These are phyloP conservation scores for Solenodon paradoxus DNA, from an alignment of 2,113 vertebrate genomes.

Conservation along the genomic window DNA sequence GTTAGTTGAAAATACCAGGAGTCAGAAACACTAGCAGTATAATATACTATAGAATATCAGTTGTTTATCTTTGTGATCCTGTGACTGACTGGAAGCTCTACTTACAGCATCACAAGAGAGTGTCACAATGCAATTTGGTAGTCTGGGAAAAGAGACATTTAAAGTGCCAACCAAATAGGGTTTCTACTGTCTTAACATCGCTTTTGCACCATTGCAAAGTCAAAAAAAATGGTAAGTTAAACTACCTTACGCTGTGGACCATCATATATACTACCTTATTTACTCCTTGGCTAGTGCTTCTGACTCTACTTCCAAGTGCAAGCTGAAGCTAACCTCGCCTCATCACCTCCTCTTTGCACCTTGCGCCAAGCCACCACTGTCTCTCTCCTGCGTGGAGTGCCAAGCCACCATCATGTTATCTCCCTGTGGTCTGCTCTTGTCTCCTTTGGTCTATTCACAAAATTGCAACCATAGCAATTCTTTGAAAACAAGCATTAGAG, in stretches of 20 bases:
- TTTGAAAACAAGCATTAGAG: not conserved
- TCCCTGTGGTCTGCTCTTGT: not conserved
- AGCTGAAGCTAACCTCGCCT: not conserved
- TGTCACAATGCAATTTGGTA: not conserved
- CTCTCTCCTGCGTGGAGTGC: not conserved
- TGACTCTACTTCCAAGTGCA: not conserved
- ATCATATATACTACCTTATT: not conserved
- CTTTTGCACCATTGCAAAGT: no score
- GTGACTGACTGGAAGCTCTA: not conserved
- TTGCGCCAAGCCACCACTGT: not conserved
- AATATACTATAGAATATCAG: no score
- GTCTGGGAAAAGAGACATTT: not conserved
- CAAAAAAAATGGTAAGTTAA: no score
- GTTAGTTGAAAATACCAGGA: not conserved
- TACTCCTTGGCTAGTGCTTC: not conserved
- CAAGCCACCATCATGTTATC: not conserved
- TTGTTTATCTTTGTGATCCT: no score
- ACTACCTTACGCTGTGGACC: not conserved
- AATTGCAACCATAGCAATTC: not conserved
- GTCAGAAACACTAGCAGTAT: not conserved
- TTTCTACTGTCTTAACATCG: not conserved
- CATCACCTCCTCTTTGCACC: not conserved
- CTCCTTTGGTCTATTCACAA: not conserved
- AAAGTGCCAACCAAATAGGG: not conserved
- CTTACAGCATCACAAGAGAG: not conserved